phyloP scores from a whole-genome alignment of 2,113 vertebrate species.

The Nibea coibor region DNA sequence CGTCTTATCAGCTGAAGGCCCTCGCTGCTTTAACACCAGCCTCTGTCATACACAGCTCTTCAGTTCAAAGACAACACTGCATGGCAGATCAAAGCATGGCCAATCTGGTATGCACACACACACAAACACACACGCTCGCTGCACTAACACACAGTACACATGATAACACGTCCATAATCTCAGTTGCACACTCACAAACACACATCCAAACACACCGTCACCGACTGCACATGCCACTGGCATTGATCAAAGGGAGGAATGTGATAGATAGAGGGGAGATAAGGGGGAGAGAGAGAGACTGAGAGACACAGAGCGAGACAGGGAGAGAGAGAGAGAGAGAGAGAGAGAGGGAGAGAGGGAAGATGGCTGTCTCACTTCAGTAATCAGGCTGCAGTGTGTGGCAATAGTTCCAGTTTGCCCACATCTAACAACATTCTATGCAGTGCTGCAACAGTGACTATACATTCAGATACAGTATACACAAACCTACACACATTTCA shows the following conservation, averaged over 20 bases:
- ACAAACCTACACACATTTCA: not conserved
- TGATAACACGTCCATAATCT: conserved; percentile 72
- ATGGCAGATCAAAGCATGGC: conserved; percentile 76
- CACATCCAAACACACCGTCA: conserved; percentile 66
- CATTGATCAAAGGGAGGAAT: conserved; percentile 82
- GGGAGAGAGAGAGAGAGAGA: not conserved
- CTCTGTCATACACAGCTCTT: conserved; percentile 65
- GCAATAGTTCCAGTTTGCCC: conserved; percentile 31
- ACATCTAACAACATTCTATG: conserved; percentile 40
- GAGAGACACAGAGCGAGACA: conserved; percentile 14
- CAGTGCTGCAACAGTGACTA: not conserved
- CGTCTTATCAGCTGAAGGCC: conserved; percentile 71
- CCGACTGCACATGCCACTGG: conserved; percentile 66
- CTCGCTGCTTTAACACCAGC: conserved; percentile 66
- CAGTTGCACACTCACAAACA: conserved; percentile 65
- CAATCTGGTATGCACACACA: conserved; percentile 62
- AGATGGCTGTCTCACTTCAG: conserved; percentile 50
- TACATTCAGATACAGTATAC: not conserved
- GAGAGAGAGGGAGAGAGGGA: conserved; percentile 7
- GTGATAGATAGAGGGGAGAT: conserved; percentile 75
- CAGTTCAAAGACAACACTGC: conserved; percentile 78
- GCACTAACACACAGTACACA: conserved; percentile 63
- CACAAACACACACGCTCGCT: conserved; percentile 52
- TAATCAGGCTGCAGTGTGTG: conserved; percentile 45
- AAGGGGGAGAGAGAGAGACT: conserved; percentile 29